phyloP scores from a whole-genome alignment of 2,113 vertebrate genomes.

The Sardina pilchardus region DNA sequence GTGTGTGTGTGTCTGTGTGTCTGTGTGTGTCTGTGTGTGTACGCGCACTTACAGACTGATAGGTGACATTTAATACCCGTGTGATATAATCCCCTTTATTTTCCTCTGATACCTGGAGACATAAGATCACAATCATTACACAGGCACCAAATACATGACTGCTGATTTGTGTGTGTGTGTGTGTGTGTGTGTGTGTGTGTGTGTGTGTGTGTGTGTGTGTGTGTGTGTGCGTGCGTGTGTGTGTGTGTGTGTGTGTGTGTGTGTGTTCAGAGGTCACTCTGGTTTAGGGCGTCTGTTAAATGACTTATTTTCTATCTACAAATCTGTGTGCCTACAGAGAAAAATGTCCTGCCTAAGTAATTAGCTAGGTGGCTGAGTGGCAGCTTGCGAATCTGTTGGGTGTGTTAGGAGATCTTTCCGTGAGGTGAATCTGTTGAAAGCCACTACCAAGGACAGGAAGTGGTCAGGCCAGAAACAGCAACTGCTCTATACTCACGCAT shows the following conservation, averaged over 20 bases:
- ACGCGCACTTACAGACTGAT: slow-evolving; percentile 75
- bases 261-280: not conserved
- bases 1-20: not conserved
- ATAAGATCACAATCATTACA: not conserved
- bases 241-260: not conserved
- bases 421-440: not conserved
- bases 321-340: not conserved
- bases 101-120: slow-evolving; percentile 80
- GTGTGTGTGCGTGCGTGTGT: not conserved
- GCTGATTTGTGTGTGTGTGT: not conserved
- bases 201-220: not conserved
- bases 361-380: not conserved
- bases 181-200: not conserved
- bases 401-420: not conserved
- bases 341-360: not conserved
- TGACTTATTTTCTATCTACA: not conserved
- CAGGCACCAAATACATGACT: not conserved
- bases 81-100: slow-evolving; percentile 83
- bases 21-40: not conserved
- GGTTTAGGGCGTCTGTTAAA: too few relatives aligned
- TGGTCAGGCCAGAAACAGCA: slow-evolving; percentile 17
- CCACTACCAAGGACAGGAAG: slow-evolving; percentile 34
- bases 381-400: not conserved
- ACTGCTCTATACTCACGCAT: slow-evolving; percentile 80
- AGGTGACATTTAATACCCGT: slow-evolving; percentile 80